Conservation (phyloP, 2,113 vertebrate species). For the Nibea albiflora region DNA sequence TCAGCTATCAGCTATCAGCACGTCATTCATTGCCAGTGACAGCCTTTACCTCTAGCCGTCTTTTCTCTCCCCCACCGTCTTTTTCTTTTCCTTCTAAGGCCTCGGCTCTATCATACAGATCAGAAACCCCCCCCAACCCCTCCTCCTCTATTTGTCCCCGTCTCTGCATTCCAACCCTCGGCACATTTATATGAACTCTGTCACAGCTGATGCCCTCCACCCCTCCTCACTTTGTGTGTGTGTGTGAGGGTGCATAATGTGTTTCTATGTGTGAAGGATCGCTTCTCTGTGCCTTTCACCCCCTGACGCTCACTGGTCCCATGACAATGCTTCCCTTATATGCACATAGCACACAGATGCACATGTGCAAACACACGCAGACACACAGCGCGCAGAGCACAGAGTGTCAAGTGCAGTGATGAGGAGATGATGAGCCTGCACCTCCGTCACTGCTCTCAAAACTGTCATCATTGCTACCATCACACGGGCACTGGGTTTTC, state of each 20-base stretch:
- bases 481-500: slow-evolving; percentile 30
- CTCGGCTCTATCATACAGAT: slow-evolving; percentile 35
- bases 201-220: slow-evolving; percentile 67
- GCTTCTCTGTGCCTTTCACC: slow-evolving; percentile 71
- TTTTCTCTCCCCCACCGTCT: neutral
- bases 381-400: slow-evolving; percentile 23
- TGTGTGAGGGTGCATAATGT: slow-evolving; percentile 67
- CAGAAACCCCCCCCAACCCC: neutral
- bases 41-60: slow-evolving; percentile 12
- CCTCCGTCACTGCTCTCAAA: slow-evolving; percentile 38
- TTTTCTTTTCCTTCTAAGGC: slow-evolving; percentile 38
- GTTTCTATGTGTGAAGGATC: slow-evolving; percentile 65
- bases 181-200: slow-evolving; percentile 68
- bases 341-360: slow-evolving; percentile 61
- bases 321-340: slow-evolving; percentile 81
- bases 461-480: slow-evolving; percentile 24
- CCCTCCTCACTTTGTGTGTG: slow-evolving; percentile 54
- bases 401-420: slow-evolving; percentile 47
- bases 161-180: slow-evolving; percentile 58
- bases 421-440: slow-evolving; percentile 40
- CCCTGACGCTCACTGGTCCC: slow-evolving; percentile 64
- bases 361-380: slow-evolving; percentile 54
- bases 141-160: slow-evolving; percentile 34
- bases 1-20: slow-evolving; percentile 26
- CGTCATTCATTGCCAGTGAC: slow-evolving; percentile 13